Evolutionary conservation across 1,140 invertebrate species (phyloP), one percentile per base, ranked within the genome.

Genomic region (Drosophila orena): DNA sequence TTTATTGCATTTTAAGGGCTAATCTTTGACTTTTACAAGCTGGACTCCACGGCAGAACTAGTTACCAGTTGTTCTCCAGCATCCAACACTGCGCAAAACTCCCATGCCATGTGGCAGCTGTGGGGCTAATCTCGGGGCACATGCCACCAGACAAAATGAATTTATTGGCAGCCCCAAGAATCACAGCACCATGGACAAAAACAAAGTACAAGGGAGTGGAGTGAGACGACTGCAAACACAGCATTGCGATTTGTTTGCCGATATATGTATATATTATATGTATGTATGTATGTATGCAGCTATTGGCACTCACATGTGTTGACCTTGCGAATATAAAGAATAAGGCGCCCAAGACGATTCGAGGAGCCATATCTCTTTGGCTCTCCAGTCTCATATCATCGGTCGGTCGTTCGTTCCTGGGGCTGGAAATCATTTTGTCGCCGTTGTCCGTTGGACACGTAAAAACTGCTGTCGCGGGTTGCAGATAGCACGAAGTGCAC

Each of bases 71-170:
- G 11, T 10, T 38, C 4, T 14, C 37, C 12, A 38, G 24, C 24
- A 24, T 4, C 15, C 11, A 30, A 37, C 12, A 38, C 17, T 15
- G 22, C 14, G 3, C 12, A 4, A 15, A 22, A 15, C 40, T 40
- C 2, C 35, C n/a, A 38, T 43, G 15, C 24, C 60, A 46, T n/a
- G 12, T 43, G 30, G 34, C 61, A 57, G 42, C 54, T 38, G 24
- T 47, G 37, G 20, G 30, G 62, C 52, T 49, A 69, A 68, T 70
- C 50, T 57, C 37, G 35, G 35, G 62, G 52, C 62, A 56, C 65
- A 58, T 30, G 69, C 65, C 69, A 70, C 46, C 27, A 59, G 40
- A 40, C 46, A 52, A 70, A 59, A 70, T 70, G 54, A 72, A 72
- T 72, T 70, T 72, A 72, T 72, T 57, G 66, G 44, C 66, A 68